Percentiles rank a stretch among this genome's conserved stretches.
Conservation (phyloP, 1,140 invertebrate species). For the Brachionus rubens region DNA sequence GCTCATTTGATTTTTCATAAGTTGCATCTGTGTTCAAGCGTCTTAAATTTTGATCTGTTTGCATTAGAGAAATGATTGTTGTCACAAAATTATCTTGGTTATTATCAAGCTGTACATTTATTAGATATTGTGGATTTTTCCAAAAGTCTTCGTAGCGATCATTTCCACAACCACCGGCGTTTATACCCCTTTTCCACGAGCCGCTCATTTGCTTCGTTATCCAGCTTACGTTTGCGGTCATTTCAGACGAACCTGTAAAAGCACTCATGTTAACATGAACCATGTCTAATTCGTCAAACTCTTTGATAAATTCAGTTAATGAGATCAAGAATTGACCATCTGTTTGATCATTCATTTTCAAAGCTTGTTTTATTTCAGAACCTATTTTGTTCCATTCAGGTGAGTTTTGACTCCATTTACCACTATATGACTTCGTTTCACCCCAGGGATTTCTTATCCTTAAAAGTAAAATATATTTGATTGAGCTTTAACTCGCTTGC, state of each 20-base stretch:
- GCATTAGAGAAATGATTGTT: slow-evolving; percentile 21
- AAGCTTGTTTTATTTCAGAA: slow-evolving; percentile 50
- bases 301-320: slow-evolving; percentile 54
- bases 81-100: slow-evolving; percentile 5
- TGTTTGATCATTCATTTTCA: slow-evolving; percentile 27
- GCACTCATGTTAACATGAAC: slow-evolving; percentile 22
- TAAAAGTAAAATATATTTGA: background rate
- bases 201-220: slow-evolving; percentile 12
- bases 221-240: background rate
- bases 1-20: slow-evolving; percentile 39
- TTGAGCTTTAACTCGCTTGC: no score
- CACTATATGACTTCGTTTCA: slow-evolving; percentile 64
- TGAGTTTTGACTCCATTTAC: slow-evolving; percentile 64
- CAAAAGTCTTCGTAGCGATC: slow-evolving; percentile 27
- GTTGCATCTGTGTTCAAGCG: slow-evolving; percentile 42
- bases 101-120: background rate
- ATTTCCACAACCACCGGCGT: slow-evolving; percentile 46
- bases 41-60: slow-evolving; percentile 2
- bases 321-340: slow-evolving; percentile 65
- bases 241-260: background rate
- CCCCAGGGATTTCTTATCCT: slow-evolving; percentile 64
- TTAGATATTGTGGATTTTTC: slow-evolving; percentile 43
- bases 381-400: slow-evolving; percentile 67
- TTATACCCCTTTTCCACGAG: slow-evolving; percentile 24
- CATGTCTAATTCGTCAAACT: slow-evolving; percentile 36